These are phyloP conservation scores for Tiliacea citrago DNA, from an alignment of 2,888 invertebrate genomes.

Conservation along the genomic window DNA sequence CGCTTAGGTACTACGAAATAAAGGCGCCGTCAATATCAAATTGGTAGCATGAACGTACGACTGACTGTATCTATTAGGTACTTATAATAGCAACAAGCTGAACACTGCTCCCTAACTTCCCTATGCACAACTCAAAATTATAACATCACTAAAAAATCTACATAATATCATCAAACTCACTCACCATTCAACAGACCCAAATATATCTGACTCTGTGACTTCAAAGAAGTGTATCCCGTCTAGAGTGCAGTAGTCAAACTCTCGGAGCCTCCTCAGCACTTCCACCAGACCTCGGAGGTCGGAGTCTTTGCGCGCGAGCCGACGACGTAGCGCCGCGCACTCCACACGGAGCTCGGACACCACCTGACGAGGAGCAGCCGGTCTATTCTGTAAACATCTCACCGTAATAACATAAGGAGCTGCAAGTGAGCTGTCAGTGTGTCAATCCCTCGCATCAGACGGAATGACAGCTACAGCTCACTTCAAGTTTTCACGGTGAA, in stretches of 20 bases:
- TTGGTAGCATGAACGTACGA: neutral
- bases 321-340: slow-evolving; percentile 80
- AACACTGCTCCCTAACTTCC: neutral
- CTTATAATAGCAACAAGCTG: neutral
- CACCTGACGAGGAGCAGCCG: slow-evolving; percentile 71
- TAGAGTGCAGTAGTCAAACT: slow-evolving; percentile 87
- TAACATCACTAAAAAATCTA: neutral
- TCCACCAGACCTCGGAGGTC: slow-evolving; percentile 90
- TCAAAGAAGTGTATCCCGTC: slow-evolving; percentile 90
- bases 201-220: slow-evolving; percentile 87
- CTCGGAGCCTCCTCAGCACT: slow-evolving; percentile 87
- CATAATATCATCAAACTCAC: slow-evolving; percentile 47
- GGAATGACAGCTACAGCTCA: neutral
- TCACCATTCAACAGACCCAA: slow-evolving; percentile 81
- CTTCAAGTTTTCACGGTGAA: neutral
- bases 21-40: neutral
- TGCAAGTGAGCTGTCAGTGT: neutral
- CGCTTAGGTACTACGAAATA: neutral
- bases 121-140: no score
- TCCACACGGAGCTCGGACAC: slow-evolving; percentile 81
- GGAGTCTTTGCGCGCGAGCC: slow-evolving; percentile 85
- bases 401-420: neutral
- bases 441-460: neutral
- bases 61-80: neutral
- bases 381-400: neutral